Base-by-base conservation (phyloP, 2,888 invertebrate species). In the Hemithea aestivaria region DNA sequence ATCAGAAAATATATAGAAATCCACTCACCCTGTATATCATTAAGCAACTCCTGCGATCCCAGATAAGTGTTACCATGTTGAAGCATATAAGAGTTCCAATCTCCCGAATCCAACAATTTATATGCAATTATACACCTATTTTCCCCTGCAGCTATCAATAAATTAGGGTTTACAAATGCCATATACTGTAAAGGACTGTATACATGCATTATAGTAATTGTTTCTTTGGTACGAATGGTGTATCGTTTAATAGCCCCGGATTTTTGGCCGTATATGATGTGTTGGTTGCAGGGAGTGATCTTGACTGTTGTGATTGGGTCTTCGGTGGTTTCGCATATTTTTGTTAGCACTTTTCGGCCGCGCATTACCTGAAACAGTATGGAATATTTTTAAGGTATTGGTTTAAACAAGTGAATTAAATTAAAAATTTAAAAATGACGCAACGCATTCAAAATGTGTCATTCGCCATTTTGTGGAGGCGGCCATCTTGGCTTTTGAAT, bases 211-310 rank as follows among this genome's bases (percentile, higher is more conserved):
- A 88, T 77, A 1, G 68, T 62, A 1, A 51, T 51, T 0, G 48
- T 60, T 7, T 73, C 75, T 37, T 85, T 84, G 0, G 73, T 73
- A 0, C 74, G 61, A 0, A 85, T 55, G 0, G 80, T 75, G 50
- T 80, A 88, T 48, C 81, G 73, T 23, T 73, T 75, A 0, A 90
- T 79, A 0, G 56, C 55, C 1, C 88, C 87, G 0, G 81, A 81
- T 8, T 76, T 71, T 0, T 87, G 73, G 0, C 87, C 83, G 56
- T 87, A 90, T 6, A 89, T 56, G 1, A 90, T 64, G 58, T 83
- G 80, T 20, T 80, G 82, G 48, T 88, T 89, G 63, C 89, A 83
- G 0, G 88, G 80, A 1, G 85, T 84, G 44, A 90, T 76, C 34
- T 75, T 77, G 1, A 90, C 67, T 2, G 65, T 64, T 1, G 79